Conservation (phyloP, 2,888 invertebrate genomes). For the Caenorhabditis macrosperma region DNA sequence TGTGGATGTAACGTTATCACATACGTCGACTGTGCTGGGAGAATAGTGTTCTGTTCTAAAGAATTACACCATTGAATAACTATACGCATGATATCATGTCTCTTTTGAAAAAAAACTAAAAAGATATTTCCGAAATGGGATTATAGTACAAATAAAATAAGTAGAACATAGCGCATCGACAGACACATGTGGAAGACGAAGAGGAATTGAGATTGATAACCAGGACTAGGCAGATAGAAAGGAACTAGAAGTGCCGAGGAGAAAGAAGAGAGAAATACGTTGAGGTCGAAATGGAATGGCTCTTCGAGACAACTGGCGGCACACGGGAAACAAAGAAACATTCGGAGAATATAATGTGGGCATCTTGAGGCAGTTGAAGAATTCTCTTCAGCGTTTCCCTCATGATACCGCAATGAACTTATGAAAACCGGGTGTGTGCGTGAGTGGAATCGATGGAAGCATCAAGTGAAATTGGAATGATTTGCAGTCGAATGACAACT, state of each 20-base stretch:
- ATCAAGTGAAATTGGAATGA: constrained; percentile 5
- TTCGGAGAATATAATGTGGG: constrained; percentile 35
- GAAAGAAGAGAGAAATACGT: constrained; percentile 2
- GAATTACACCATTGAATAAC: too few relatives aligned
- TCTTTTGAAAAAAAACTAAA: too few relatives aligned
- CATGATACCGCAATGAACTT: constrained; percentile 11
- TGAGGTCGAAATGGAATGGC: constrained; percentile 32
- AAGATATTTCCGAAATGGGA: too few relatives aligned
- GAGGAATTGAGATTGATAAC: constrained; percentile 31
- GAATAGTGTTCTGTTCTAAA: too few relatives aligned
- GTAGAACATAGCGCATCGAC: background rate
- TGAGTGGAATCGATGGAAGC: background rate
- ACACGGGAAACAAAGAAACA: constrained; percentile 45
- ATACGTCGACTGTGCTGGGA: too few relatives aligned
- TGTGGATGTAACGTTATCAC: too few relatives aligned
- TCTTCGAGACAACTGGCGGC: constrained; percentile 19
- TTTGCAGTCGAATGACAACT: background rate
- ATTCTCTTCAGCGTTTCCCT: background rate
- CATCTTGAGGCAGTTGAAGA: constrained; percentile 14
- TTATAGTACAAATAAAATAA: background rate
- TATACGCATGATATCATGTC: too few relatives aligned
- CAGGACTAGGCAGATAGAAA: background rate
- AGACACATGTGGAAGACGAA: background rate
- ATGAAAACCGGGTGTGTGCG: constrained; percentile 29
- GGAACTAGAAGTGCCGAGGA: background rate